A percentile compares a stretch with the other conserved stretches of the same genome.
phyloP scores from a whole-genome alignment of 2,113 vertebrate genomes.

The Propithecus coquereli region DNA sequence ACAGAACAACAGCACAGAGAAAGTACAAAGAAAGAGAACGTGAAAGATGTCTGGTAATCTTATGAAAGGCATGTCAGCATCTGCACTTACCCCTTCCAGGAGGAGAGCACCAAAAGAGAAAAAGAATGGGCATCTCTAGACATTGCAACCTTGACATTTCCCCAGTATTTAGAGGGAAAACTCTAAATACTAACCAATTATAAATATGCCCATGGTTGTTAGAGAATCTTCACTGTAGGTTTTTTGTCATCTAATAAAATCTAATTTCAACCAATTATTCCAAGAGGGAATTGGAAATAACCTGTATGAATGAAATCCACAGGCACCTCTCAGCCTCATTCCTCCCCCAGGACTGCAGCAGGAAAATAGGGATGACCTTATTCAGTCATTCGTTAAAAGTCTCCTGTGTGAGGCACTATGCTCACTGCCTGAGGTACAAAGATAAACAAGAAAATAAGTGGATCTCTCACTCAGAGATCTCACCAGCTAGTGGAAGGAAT shows the following conservation, averaged over 20 bases:
- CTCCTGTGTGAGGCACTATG: background rate
- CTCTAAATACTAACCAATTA: background rate
- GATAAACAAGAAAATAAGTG: background rate
- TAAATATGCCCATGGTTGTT: background rate
- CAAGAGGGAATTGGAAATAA: background rate
- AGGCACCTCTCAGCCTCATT: background rate
- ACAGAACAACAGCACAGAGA: background rate
- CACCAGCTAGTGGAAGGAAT: background rate
- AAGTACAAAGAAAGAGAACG: background rate
- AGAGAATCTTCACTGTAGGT: background rate
- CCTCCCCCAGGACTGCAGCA: background rate
- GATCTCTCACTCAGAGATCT: background rate
- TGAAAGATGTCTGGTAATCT: background rate
- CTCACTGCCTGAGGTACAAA: background rate
- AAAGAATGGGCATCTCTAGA: background rate
- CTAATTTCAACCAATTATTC: background rate
- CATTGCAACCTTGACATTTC: background rate
- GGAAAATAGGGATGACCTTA: background rate
- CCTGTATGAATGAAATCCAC: background rate
- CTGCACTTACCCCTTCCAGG: background rate
- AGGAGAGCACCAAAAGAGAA: background rate
- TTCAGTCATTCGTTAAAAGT: background rate
- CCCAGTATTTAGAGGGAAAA: background rate
- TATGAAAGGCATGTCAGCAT: background rate
- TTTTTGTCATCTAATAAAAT: background rate